Evolutionary conservation across 2,888 invertebrate genomes (phyloP), one percentile per base, ranked within the genome.

Genomic region (Drosophila paranaensis): DNA sequence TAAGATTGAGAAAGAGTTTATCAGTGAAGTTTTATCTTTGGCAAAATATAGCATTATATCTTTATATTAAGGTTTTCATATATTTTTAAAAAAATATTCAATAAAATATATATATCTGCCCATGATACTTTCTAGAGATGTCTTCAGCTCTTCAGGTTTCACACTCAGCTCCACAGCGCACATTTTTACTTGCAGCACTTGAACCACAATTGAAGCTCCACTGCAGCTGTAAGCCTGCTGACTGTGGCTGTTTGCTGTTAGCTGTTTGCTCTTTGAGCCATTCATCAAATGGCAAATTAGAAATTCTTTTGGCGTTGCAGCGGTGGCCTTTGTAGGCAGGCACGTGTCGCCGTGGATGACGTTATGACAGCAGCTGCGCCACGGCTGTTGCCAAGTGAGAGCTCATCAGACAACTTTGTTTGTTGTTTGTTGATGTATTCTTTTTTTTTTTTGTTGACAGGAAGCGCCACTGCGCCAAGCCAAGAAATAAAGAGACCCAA

Each of bases 401-500:
- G 84, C 65, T 71, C 77, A 67, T 48, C 79, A 69, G 40, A 61
- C 62, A 70, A 53, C 63, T 71, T 74, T 72, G 71, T 51, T 54
- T 53, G 37, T n/a, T 54, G 13, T 60, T 16, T 54, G 62, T 67
- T 73, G 56, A 27, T 66, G 76, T 53, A 39, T 50, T 16, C 13
- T 11, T 3, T 30, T n/a, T n/a, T 30, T 53, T 68, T 62, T 60
- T 35, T 60, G 60, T 48, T 58, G 84, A 83, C 84, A 84, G 84
- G 84, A 84, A 84, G 84, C 84, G 84, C 84, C 84, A 88, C 84
- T 85, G 83, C 88, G 88, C 88, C 90, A 88, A 77, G 55, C 64
- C 65, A 65, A 61, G 56, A 62, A 71, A 66, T 74, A 33, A 43
- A 56, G 51, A 42, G 33, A 54, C 73, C 27, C 13, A 42, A 27